phyloP scores from a whole-genome alignment of 2,888 invertebrate genomes.

The Osedax frankpressi region DNA sequence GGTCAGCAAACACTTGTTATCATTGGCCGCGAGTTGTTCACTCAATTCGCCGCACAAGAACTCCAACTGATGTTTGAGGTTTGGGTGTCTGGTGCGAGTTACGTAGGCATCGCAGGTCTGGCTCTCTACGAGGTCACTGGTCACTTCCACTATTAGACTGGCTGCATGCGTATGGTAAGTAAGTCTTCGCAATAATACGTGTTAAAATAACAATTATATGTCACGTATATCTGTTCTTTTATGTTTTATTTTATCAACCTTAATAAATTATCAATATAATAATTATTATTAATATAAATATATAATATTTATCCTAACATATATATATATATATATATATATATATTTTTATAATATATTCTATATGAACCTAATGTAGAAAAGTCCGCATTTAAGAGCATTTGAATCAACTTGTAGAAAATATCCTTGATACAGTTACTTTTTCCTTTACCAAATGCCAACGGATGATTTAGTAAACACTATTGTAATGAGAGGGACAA shows the following conservation, averaged over 20 bases:
- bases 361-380: neutral
- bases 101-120: neutral
- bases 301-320: neutral
- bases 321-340: neutral
- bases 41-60: neutral
- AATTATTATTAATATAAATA: neutral
- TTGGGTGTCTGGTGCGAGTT: neutral
- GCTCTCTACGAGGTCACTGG: neutral
- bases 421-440: no score
- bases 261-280: neutral
- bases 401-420: neutral
- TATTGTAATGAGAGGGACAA: no score
- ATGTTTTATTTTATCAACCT: neutral
- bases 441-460: no score
- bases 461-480: no score
- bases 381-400: neutral
- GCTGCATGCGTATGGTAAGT: neutral
- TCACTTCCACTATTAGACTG: neutral
- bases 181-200: no score
- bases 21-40: constrained; percentile 51
- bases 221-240: no score
- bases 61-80: neutral
- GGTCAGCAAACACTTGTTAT: constrained; percentile 71
- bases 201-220: no score
- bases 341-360: neutral